Base-by-base conservation (phyloP, 2,113 vertebrate species). In the Sminthopsis crassicaudata region DNA sequence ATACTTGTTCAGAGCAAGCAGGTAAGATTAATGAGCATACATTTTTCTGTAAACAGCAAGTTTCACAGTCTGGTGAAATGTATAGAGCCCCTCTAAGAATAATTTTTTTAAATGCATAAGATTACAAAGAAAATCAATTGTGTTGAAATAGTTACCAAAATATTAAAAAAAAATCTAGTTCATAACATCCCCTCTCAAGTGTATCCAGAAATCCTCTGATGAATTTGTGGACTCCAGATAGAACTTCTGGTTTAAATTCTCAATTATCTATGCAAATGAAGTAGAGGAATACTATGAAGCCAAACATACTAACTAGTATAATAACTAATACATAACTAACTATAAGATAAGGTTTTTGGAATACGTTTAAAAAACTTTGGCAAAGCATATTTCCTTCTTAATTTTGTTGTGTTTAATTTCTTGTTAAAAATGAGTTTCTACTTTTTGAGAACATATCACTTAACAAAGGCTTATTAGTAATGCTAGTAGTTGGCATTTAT, bases 271-370 rank as follows among this genome's bases (percentile, higher is more conserved):
- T 76, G 27, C 52, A 57, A 25, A 54, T n/a, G 23, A 54, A 91
- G 53, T 23, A 8, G 22, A n/a, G 19, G 67, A 84, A 9, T 84
- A n/a, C 16, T 84, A 22, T 42, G 23, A n/a, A 84, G 19, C 42
- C n/a, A n/a, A 84, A 42, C 16, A 42, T 6, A 42, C 19, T 19
- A 84, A 42, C 7, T 19, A 84, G 19, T n/a, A 23, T 84, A 91
- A n/a, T n/a, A n/a, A n/a, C n/a, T n/a, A n/a, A n/a, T n/a, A n/a
- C n/a, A n/a, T n/a, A n/a, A n/a, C n/a, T n/a, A n/a, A n/a, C n/a
- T n/a, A 23, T 84, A 91, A n/a, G 30, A 84, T 53, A 46, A 84
- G n/a, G 36, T 53, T 94, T 84, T 89, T 90, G 92, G 96, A 93
- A 36, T 30, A 3, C 12, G 42, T 89, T 22, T 42, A 42, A 7